Evolutionary conservation across 2,113 vertebrate species (phyloP).

Genomic region (Sclerurus mexicanus): DNA sequence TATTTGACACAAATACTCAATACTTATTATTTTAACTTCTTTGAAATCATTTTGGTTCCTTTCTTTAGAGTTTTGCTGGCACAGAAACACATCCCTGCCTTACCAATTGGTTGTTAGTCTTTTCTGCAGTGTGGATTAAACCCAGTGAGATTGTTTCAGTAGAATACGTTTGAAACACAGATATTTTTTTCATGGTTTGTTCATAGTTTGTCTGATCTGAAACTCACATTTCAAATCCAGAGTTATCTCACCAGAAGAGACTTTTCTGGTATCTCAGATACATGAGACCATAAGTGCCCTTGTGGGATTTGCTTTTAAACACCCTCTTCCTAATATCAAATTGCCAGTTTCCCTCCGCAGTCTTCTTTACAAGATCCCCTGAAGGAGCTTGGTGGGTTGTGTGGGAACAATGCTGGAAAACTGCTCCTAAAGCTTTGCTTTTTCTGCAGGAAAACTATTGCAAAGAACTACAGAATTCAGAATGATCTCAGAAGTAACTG

Average conservation of each 20-base stretch:
- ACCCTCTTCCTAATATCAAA: neutral
- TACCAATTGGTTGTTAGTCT: neutral
- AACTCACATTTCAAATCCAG: neutral
- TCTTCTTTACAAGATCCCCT: neutral
- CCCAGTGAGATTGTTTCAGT: neutral
- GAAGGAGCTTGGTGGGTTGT: neutral
- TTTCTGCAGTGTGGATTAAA: neutral
- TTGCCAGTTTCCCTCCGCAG: neutral
- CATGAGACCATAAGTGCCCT: fast-evolving
- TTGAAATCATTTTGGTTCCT: neutral
- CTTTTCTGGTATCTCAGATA: neutral
- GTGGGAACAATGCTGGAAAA: fast-evolving
- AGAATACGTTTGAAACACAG: neutral
- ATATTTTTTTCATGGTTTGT: neutral
- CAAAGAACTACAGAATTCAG: neutral
- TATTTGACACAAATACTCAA: neutral
- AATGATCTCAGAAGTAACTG: neutral
- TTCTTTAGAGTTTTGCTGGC: neutral
- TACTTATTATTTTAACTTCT: neutral
- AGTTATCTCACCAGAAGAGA: neutral
- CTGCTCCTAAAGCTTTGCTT: neutral
- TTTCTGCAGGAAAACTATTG: neutral
- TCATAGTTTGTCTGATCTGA: neutral
- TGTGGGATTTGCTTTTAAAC: neutral
- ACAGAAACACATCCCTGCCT: neutral